Evolutionary conservation across 2,113 vertebrate species (phyloP).

Genomic region (Toxostoma redivivum): DNA sequence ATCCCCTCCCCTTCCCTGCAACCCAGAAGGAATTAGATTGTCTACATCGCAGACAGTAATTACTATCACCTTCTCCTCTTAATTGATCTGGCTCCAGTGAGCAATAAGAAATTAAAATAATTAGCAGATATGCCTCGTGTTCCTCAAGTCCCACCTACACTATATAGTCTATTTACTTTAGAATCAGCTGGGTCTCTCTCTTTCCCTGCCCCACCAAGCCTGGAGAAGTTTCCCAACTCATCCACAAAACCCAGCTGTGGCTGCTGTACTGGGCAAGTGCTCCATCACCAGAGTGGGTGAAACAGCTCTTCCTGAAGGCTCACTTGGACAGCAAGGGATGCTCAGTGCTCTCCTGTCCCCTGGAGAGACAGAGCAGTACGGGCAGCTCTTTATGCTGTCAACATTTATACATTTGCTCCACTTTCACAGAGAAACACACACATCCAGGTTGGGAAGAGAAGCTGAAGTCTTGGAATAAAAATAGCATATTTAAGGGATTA

Average conservation of each 20-base stretch:
- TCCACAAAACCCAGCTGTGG: not conserved
- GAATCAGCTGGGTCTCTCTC: not conserved
- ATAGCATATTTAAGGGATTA: slow-evolving; percentile 36
- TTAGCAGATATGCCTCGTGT: slow-evolving; percentile 21
- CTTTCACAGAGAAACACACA: not conserved
- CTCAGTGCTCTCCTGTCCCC: not conserved
- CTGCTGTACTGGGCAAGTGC: not conserved
- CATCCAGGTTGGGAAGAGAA: not conserved
- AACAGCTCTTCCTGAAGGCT: not conserved
- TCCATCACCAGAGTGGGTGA: not conserved
- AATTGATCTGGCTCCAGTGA: slow-evolving; percentile 47
- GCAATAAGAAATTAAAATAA: slow-evolving; percentile 61
- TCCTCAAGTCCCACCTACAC: not conserved
- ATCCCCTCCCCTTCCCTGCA: not conserved
- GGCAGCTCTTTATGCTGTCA: not conserved
- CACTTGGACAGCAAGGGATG: not conserved
- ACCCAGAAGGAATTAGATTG: slow-evolving; percentile 40
- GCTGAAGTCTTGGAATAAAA: slow-evolving; percentile 5
- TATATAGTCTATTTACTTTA: slow-evolving; percentile 4
- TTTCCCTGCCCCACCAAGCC: not conserved
- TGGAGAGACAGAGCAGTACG: not conserved
- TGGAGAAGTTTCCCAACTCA: not conserved
- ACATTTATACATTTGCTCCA: not conserved
- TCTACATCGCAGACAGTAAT: slow-evolving; percentile 52
- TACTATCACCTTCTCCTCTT: slow-evolving; percentile 40